These are phyloP conservation scores for Uropsilus gracilis DNA, from an alignment of 2,113 vertebrate species.

Conservation along the genomic window DNA sequence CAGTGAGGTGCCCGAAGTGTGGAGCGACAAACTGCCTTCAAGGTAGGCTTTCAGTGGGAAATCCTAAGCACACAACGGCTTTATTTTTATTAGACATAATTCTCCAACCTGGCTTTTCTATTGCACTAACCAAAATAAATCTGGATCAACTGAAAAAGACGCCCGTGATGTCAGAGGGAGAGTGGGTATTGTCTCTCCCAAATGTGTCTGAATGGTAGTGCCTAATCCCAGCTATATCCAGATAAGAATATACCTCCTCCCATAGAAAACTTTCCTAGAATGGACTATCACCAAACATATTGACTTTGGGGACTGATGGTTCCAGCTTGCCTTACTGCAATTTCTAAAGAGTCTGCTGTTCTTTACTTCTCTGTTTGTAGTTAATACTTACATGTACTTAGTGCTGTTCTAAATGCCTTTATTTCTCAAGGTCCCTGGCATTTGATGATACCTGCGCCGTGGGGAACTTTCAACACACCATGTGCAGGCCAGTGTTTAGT, in stretches of 20 bases:
- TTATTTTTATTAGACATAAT: conserved; percentile 71
- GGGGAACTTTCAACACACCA: background rate
- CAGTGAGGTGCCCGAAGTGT: background rate
- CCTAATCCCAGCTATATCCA: conserved; percentile 47
- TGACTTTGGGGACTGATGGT: background rate
- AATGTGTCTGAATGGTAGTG: conserved; percentile 18
- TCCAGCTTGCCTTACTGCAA: conserved; percentile 48
- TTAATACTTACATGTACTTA: conserved; percentile 4
- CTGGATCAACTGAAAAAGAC: conserved; percentile 61
- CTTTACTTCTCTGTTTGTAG: background rate
- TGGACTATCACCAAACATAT: background rate
- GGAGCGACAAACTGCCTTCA: conserved; percentile 39
- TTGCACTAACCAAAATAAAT: conserved; percentile 62
- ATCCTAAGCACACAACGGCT: conserved; percentile 51
- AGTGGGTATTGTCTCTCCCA: conserved; percentile 50
- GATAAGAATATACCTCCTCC: conserved; percentile 53
- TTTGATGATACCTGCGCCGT: conserved; percentile 19
- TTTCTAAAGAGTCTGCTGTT: background rate
- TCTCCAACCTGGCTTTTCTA: conserved; percentile 67
- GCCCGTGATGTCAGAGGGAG: conserved; percentile 64
- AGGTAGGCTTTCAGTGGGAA: conserved; percentile 64
- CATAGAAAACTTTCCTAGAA: conserved; percentile 47
- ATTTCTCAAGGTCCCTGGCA: background rate
- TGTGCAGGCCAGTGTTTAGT: background rate
- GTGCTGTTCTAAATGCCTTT: background rate